phyloP scores from a whole-genome alignment of 2,113 vertebrate genomes.

The Corythornis vintsioides region DNA sequence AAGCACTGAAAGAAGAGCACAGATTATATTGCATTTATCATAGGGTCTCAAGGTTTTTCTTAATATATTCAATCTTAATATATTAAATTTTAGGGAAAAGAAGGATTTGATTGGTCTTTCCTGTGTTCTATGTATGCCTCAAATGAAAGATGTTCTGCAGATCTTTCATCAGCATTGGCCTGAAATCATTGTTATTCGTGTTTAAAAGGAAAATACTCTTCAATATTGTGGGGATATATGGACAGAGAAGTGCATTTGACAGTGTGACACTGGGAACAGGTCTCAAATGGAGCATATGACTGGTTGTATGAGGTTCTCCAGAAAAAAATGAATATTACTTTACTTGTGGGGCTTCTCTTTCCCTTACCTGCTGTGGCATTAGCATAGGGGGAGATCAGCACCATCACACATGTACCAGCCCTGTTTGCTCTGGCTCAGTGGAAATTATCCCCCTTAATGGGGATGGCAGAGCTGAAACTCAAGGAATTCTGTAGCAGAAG shows the following conservation, averaged over 20 bases:
- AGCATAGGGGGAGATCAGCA: background rate
- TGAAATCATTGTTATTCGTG: background rate
- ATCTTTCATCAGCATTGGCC: background rate
- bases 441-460: background rate
- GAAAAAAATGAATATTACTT: background rate
- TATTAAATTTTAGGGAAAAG: background rate
- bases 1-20: background rate
- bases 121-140: background rate
- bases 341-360: no score
- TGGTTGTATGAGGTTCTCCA: background rate
- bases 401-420: fast-evolving
- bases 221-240: background rate
- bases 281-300: background rate
- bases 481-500: background rate
- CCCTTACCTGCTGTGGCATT: no score
- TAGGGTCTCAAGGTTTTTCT: background rate
- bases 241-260: background rate
- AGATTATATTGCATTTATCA: background rate
- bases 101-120: background rate
- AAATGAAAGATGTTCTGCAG: background rate
- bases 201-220: background rate
- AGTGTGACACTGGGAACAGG: background rate
- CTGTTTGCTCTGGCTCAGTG: fast-evolving
- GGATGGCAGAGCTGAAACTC: background rate
- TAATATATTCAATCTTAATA: background rate